Percentiles rank a stretch among this genome's conserved stretches.
Evolutionary conservation across 2,113 vertebrate genomes (phyloP).

Genomic region (Erythrolamprus reginae): DNA sequence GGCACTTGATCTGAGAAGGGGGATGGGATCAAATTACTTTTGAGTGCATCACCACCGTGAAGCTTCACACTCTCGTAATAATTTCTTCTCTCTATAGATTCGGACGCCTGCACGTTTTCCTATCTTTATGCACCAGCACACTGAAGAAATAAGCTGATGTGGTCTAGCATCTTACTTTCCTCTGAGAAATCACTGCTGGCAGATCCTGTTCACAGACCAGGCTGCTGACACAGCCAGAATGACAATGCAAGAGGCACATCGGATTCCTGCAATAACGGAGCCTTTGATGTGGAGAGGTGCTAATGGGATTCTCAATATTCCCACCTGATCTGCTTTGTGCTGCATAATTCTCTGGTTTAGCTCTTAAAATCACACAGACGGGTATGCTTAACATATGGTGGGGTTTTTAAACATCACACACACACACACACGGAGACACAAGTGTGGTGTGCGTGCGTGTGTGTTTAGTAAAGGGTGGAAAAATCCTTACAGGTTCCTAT

Average conservation of each 20-base stretch:
- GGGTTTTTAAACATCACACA: slow-evolving; percentile 3
- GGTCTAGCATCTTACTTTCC: neutral
- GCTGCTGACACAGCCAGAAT: neutral
- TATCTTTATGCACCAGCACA: neutral
- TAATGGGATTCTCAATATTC: neutral
- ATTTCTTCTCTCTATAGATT: neutral
- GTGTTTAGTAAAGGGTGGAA: neutral
- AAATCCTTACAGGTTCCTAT: neutral
- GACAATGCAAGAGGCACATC: fast-evolving
- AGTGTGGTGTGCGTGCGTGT: neutral
- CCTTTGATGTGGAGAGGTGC: neutral
- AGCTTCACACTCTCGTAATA: neutral
- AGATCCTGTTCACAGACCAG: neutral
- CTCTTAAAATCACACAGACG: neutral
- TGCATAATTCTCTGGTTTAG: neutral
- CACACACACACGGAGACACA: neutral
- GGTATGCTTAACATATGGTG: neutral
- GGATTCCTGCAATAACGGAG: neutral
- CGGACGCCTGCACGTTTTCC: neutral
- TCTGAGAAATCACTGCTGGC: neutral
- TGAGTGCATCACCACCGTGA: neutral
- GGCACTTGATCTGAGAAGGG: neutral
- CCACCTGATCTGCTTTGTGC: fast-evolving
- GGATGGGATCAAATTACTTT: neutral
- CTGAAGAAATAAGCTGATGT: neutral